phyloP scores from a whole-genome alignment of 1,140 invertebrate species.

The Drosophila albomicans region DNA sequence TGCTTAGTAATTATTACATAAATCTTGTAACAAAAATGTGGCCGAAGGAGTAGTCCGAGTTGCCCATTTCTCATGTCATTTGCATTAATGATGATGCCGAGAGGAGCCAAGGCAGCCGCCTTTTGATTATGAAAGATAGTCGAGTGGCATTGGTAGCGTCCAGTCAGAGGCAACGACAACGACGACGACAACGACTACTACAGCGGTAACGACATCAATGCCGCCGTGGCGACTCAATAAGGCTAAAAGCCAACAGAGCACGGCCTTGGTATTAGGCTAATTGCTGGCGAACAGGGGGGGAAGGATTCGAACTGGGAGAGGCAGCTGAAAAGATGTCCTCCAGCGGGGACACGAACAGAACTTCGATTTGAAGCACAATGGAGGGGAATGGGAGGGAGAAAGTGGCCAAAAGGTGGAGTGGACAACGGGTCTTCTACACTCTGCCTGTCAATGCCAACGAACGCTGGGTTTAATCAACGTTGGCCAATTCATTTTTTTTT shows the following conservation, averaged over 20 bases:
- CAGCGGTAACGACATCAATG: background rate
- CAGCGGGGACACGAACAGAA: slow-evolving; percentile 12
- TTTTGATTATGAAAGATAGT: slow-evolving; percentile 53
- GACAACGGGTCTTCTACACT: background rate
- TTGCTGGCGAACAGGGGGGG: slow-evolving; percentile 55
- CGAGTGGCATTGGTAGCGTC: slow-evolving; percentile 1
- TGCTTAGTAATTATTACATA: slow-evolving; percentile 52
- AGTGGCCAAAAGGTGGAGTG: background rate
- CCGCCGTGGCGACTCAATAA: slow-evolving; percentile 56
- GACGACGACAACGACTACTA: background rate
- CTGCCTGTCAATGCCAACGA: slow-evolving; percentile 64
- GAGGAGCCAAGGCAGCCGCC: slow-evolving; percentile 2
- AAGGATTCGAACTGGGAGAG: no score
- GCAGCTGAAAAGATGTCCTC: slow-evolving; percentile 62
- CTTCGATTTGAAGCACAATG: slow-evolving; percentile 17
- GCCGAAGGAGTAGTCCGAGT: slow-evolving; percentile 4
- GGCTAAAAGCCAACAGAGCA: slow-evolving; percentile 70
- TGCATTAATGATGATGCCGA: slow-evolving; percentile 5
- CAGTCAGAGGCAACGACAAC: background rate
- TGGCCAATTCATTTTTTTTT: slow-evolving; percentile 52
- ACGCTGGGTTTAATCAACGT: slow-evolving; percentile 78
- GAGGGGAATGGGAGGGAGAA: background rate
- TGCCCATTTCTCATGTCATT: slow-evolving; percentile 16
- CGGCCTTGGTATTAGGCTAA: slow-evolving; percentile 76
- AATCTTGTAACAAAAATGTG: slow-evolving; percentile 50